A percentile compares a stretch with the other conserved stretches of the same genome.
Conservation (phyloP, 2,113 vertebrate species). For the Psittacus erithacus region DNA sequence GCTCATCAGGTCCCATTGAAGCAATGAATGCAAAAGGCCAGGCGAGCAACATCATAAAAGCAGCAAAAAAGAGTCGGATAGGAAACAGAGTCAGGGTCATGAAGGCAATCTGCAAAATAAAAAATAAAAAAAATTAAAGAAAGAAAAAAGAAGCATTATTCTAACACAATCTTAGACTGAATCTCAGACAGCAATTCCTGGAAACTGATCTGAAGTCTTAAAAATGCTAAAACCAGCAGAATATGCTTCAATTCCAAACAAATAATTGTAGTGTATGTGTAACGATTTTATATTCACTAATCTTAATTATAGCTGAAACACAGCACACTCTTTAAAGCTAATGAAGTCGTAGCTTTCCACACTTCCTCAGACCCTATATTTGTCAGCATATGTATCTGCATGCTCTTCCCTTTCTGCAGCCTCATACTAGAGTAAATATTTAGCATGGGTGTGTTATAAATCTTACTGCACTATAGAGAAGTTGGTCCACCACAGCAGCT, state of each 20-base stretch:
- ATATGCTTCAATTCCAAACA: neutral
- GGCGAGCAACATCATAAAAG: conserved; percentile 96
- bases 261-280: fast-evolving
- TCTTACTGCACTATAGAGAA: neutral
- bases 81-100: conserved; percentile 97
- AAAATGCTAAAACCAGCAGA: neutral
- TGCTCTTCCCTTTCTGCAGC: neutral
- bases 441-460: neutral
- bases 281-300: neutral
- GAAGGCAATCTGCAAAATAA: conserved; percentile 84
- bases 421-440: conserved; percentile 13
- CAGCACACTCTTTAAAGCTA: neutral
- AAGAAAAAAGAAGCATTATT: conserved; percentile 26
- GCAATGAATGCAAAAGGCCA: conserved; percentile 95
- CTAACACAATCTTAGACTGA: neutral
- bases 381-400: neutral
- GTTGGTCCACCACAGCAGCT: neutral
- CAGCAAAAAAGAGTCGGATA: conserved; percentile 89
- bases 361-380: neutral
- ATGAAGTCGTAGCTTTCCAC: neutral
- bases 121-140: conserved; percentile 34
- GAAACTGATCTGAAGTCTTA: neutral
- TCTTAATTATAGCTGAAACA: neutral
- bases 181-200: neutral
- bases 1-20: conserved; percentile 84